A percentile compares a stretch with the other conserved stretches of the same genome.
Evolutionary conservation across 2,113 vertebrate species (phyloP).

Genomic region (Andinoacara biseriatus): DNA sequence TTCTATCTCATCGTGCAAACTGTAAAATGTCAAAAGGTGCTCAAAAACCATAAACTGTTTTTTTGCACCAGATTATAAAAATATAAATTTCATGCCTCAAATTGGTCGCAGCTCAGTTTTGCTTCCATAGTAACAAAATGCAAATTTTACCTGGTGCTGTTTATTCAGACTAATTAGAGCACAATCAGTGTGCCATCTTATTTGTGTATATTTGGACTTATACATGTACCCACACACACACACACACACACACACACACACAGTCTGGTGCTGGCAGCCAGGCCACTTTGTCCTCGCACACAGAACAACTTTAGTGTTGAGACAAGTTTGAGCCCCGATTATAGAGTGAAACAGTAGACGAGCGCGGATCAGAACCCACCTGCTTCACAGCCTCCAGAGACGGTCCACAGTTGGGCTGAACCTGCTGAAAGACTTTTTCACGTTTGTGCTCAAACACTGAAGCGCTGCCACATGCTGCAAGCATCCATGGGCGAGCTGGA

Average conservation of each 20-base stretch:
- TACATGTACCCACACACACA: too few relatives aligned
- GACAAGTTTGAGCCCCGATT: slow-evolving; percentile 23
- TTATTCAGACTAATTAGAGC: too few relatives aligned
- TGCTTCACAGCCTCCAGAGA: slow-evolving; percentile 15
- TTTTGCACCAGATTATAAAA: neutral
- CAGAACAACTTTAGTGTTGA: slow-evolving; percentile 27
- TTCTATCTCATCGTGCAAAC: fast-evolving
- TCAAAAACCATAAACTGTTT: too few relatives aligned
- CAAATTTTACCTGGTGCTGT: neutral
- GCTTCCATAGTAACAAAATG: too few relatives aligned
- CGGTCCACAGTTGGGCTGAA: slow-evolving; percentile 15
- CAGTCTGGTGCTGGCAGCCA: neutral
- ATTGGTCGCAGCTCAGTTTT: too few relatives aligned
- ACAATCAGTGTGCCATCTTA: too few relatives aligned
- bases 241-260: neutral
- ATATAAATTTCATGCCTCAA: neutral
- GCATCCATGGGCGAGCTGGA: slow-evolving; percentile 7
- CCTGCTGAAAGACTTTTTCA: slow-evolving; percentile 29
- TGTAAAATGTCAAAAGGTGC: neutral
- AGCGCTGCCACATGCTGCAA: slow-evolving; percentile 23
- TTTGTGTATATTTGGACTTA: neutral
- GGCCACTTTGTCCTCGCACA: neutral
- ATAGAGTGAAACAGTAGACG: slow-evolving; percentile 40
- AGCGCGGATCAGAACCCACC: slow-evolving; percentile 6
- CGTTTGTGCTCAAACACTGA: slow-evolving; percentile 25